These are phyloP conservation scores for Drosophila sucinea DNA, from an alignment of 1,140 invertebrate species.

Conservation along the genomic window DNA sequence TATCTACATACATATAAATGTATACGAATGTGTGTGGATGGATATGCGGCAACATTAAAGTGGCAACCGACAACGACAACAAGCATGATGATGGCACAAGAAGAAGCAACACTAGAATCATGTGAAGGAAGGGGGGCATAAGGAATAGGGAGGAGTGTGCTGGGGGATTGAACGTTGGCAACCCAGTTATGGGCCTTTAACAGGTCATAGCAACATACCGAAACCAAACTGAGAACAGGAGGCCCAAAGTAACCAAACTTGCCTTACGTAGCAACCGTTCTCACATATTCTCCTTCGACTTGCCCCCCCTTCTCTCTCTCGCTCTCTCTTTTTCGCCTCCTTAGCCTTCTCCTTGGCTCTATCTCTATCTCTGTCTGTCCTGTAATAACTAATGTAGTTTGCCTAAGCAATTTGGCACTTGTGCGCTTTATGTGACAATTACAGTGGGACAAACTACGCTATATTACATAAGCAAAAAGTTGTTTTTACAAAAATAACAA, in stretches of 20 bases:
- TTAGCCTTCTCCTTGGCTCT: too few species aligned
- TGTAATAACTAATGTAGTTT: slow-evolving; percentile 76
- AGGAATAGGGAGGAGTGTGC: background rate
- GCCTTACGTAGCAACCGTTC: slow-evolving; percentile 50
- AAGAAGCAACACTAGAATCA: background rate
- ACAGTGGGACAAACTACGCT: slow-evolving; percentile 28
- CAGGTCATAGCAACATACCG: slow-evolving; percentile 51
- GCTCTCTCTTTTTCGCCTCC: background rate
- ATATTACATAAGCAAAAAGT: background rate
- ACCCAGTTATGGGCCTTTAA: slow-evolving; percentile 58
- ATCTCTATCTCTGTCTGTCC: background rate
- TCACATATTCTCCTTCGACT: background rate
- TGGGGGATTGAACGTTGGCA: background rate
- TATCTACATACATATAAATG: slow-evolving; percentile 11
- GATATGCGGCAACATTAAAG: slow-evolving; percentile 36
- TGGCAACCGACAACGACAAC: slow-evolving; percentile 9
- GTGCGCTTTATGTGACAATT: slow-evolving; percentile 58
- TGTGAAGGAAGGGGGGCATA: background rate
- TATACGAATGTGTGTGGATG: slow-evolving; percentile 38
- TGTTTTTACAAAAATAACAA: too few species aligned
- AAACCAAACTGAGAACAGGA: slow-evolving; percentile 14
- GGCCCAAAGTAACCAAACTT: slow-evolving; percentile 36
- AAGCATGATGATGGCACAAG: background rate
- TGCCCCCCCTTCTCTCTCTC: background rate
- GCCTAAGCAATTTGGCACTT: slow-evolving; percentile 75